Evolutionary conservation across 1,140 invertebrate species (phyloP).

Genomic region (Belonocnema kinseyi): DNA sequence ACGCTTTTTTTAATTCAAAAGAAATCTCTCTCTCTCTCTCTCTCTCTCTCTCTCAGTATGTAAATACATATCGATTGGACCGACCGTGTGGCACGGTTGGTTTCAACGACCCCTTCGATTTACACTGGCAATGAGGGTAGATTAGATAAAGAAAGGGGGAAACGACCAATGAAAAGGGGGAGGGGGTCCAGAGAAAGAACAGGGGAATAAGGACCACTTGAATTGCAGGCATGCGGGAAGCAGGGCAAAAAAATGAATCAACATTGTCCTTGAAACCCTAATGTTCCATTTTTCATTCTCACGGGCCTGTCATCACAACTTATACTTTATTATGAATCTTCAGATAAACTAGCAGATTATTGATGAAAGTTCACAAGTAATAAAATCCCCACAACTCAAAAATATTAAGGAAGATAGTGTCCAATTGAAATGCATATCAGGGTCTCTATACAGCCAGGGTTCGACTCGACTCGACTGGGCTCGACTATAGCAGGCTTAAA

Average conservation of each 20-base stretch:
- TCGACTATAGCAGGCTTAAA: too few relatives aligned
- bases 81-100: constrained; percentile 19
- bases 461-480: too few relatives aligned
- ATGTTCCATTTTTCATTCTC: constrained; percentile 15
- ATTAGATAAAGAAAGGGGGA: constrained; percentile 22
- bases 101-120: constrained; percentile 26
- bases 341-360: neutral
- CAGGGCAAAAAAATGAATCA: neutral
- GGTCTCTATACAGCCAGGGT: too few relatives aligned
- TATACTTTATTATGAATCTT: neutral
- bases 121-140: constrained; percentile 20
- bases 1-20: too few relatives aligned
- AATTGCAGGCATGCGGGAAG: constrained; percentile 27
- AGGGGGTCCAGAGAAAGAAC: neutral
- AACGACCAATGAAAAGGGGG: neutral
- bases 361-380: neutral
- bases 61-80: constrained; percentile 14
- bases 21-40: neutral
- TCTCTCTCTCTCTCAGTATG: neutral
- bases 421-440: too few relatives aligned
- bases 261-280: constrained; percentile 13
- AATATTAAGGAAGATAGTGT: too few relatives aligned
- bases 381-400: too few relatives aligned
- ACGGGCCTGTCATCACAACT: constrained; percentile 13
- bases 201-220: constrained; percentile 11